Evolutionary conservation across 2,113 vertebrate genomes (phyloP), one percentile per base, ranked within the genome.

Genomic region (Trachemys scripta): DNA sequence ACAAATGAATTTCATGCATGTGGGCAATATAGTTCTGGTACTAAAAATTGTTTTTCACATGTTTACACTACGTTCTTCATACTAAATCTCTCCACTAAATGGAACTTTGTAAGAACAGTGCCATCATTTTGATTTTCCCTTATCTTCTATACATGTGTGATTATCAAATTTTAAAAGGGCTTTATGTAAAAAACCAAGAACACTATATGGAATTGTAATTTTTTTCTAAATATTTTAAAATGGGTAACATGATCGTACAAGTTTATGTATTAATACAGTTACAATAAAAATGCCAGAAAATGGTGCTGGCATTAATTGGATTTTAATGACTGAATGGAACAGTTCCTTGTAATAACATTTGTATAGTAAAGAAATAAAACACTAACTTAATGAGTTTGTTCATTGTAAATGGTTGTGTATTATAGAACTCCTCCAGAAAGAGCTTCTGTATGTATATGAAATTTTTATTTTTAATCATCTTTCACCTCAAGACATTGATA

Each of bases 281-380:
- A 93, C 94, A 96, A 90, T 94, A 97, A 94, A 96, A 95, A 97
- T 98, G 97, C 91, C 97, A 97, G 93, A 85, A 97, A 97, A 97
- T 92, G 3, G 94, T 89, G 92, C 93, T 98, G 96, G 95, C 95
- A 94, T 97, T 97, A 95, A 96, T 96, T 98, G 97, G 97, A 93
- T 97, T 98, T 98, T 98, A 97, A 98, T 97, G 94, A 97, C 93
- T 97, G 95, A 97, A 96, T 95, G 96, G 93, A 98, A 92, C 93
- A 97, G 93, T 97, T 98, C 97, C 94, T 98, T 98, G 96, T 98
- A 97, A 97, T 98, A 98, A 97, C 96, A 98, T 96, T 98, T 99
- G 98, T 99, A 99, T 98, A 99, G 98, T 98, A 97, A 98, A 96
- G 96, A 97, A 98, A 97, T 98, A 98, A 98, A 98, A 98, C 97